A percentile compares a stretch with the other conserved stretches of the same genome.
These are phyloP conservation scores for Turdus rufiventris DNA, from an alignment of 2,113 vertebrate species.

Conservation along the genomic window DNA sequence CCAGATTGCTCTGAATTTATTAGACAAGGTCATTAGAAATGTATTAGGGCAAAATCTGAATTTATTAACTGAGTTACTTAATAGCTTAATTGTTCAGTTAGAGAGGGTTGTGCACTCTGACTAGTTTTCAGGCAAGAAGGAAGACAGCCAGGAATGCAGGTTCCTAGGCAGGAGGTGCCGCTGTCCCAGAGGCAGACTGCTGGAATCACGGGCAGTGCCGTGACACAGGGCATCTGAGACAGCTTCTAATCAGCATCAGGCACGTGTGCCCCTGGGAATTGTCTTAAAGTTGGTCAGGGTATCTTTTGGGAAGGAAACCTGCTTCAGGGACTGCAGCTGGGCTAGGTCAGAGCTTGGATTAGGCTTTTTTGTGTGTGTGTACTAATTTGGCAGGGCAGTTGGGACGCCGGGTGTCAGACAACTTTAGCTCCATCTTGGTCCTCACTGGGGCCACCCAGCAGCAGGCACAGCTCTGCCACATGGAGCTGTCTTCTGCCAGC, in stretches of 20 bases:
- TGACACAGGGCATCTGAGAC: not conserved
- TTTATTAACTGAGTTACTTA: slow-evolving; percentile 55
- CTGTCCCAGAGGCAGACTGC: not conserved
- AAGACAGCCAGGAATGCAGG: not conserved
- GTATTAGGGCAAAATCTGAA: slow-evolving; percentile 57
- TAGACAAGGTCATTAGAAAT: slow-evolving; percentile 62
- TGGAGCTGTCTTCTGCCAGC: not conserved
- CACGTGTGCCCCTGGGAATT: slow-evolving; percentile 64
- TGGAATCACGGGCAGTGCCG: not conserved
- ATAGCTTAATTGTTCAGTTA: slow-evolving; percentile 49
- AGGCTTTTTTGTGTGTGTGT: not conserved
- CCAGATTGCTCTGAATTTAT: slow-evolving; percentile 57
- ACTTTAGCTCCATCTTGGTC: not conserved
- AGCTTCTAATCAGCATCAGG: slow-evolving; percentile 67
- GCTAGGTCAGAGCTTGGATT: not conserved
- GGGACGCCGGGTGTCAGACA: not conserved
- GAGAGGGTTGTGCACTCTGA: not conserved
- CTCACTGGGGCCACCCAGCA: not conserved
- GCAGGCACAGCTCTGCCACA: not conserved
- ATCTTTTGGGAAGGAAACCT: not conserved
- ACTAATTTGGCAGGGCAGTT: not conserved
- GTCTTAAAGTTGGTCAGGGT: not conserved
- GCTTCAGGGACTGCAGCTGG: not conserved
- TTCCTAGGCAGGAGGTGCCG: not conserved
- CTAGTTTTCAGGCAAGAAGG: not conserved